These are phyloP conservation scores for Mya arenaria DNA, from an alignment of 1,140 invertebrate species.

Conservation along the genomic window DNA sequence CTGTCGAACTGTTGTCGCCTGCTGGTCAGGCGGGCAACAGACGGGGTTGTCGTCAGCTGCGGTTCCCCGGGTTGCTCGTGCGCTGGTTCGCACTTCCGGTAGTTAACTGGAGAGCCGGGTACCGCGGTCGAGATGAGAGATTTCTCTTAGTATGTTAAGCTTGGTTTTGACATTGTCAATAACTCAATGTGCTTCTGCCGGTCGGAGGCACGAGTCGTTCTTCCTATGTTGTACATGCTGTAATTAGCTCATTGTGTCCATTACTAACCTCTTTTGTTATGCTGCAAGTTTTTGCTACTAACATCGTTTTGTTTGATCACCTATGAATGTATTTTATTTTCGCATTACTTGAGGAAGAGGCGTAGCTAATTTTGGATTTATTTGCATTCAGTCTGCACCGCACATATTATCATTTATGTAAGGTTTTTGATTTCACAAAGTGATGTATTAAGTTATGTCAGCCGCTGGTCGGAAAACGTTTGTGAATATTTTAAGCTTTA, in stretches of 20 bases:
- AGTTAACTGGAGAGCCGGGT: too few species aligned
- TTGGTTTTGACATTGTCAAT: conserved; percentile 50
- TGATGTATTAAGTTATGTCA: conserved; percentile 46
- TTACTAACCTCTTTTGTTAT: too few species aligned
- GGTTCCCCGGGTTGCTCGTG: too few species aligned
- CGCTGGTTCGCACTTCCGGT: too few species aligned
- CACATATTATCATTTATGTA: too few species aligned
- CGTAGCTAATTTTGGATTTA: too few species aligned
- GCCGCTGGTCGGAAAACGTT: conserved; percentile 48
- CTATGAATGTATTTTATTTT: too few species aligned
- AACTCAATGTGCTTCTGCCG: conserved; percentile 51
- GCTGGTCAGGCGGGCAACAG: conserved; percentile 22
- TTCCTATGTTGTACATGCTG: conserved; percentile 25
- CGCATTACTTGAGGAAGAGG: too few species aligned
- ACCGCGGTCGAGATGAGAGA: background rate
- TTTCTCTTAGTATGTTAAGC: background rate
- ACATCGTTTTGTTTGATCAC: too few species aligned
- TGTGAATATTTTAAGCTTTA: conserved; percentile 32
- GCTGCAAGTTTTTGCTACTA: too few species aligned
- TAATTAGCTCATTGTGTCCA: background rate
- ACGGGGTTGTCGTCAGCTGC: too few species aligned
- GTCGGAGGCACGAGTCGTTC: conserved; percentile 48
- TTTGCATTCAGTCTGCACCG: too few species aligned
- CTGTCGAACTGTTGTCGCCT: conserved; percentile 45
- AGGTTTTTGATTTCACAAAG: conserved; percentile 40